Evolutionary conservation across 2,797 vertebrate genomes (phyloP), one percentile per base, ranked within the genome.

Genomic region (Chlorospingus flavigularis): DNA sequence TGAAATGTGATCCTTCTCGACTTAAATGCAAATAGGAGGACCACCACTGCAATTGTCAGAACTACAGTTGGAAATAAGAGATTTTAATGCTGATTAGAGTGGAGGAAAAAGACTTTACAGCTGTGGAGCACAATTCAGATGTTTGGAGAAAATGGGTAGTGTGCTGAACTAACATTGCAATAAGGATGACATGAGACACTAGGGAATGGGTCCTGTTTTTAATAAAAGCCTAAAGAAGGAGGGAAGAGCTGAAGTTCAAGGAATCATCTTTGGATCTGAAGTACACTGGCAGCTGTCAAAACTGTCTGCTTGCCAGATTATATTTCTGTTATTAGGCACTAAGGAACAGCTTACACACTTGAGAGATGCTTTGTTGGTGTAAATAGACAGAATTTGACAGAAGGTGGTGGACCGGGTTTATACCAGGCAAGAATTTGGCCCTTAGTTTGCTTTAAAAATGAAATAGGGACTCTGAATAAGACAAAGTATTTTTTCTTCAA

Each of bases 311-410:
- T 77, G 95, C 89, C 97, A 97, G 90, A 62, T 90, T 96, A 58
- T 90, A 92, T 94, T 97, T 96, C 92, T 97, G 92, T 90, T 96
- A 88, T 95, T 97, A 96, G 87, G 86, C 92, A 92, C 95, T 96
- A 72, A 82, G 92, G 90, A 96, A 96, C 91, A 95, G 80, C 25
- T 91, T 96, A 95, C 63, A 91, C 76, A 81, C 92, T 97, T 94
- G 93, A 96, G 95, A 83, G 42, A 53, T 67, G 51, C 50, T 93
- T 77, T 85, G 31, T 42, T 79, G 70, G 39, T 73, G 17, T 63
- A 96, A 95, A 91, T 20, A 89, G 77, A 68, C 28, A 89, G 48
- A 68, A 57, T 37, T 50, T 43, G 47, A 79, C 17, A 20, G 55
- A 82, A 53, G n/a, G 47, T 30, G 62, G 75, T 71, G 26, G n/a